phyloP scores from a whole-genome alignment of 2,888 invertebrate genomes.

The Stenotaenia linearis region DNA sequence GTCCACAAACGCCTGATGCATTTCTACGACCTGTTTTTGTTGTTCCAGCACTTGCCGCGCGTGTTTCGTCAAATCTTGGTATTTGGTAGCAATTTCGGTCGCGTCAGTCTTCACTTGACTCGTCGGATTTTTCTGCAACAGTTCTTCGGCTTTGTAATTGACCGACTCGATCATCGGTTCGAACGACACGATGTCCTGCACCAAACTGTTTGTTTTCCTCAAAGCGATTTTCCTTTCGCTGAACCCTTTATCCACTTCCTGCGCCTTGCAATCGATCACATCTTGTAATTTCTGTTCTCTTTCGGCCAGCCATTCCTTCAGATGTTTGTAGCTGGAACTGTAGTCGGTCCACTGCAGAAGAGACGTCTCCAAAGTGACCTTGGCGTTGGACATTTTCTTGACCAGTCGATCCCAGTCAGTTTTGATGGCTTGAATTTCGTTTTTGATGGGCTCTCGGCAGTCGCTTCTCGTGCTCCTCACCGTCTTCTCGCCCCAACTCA shows the following conservation, averaged over 20 bases:
- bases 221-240: conserved; percentile 83
- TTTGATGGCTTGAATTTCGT: conserved; percentile 80
- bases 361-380: conserved; percentile 83
- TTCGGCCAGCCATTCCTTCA: conserved; percentile 91
- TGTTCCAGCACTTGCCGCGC: conserved; percentile 86
- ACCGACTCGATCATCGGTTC: conserved; percentile 96
- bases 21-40: conserved; percentile 74
- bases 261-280: conserved; percentile 70
- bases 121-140: conserved; percentile 76
- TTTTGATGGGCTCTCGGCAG: conserved; percentile 78
- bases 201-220: conserved; percentile 85
- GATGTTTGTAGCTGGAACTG: conserved; percentile 83
- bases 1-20: conserved; percentile 86
- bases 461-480: conserved; percentile 79
- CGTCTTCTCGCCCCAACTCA: conserved; percentile 85
- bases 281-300: conserved; percentile 86
- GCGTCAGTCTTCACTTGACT: conserved; percentile 52
- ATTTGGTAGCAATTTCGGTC: conserved; percentile 84
- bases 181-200: conserved; percentile 93
- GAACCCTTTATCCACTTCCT: conserved; percentile 49
- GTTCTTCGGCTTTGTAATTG: conserved; percentile 83
- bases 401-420: conserved; percentile 86
- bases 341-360: conserved; percentile 93
- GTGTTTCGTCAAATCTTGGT: conserved; percentile 80
- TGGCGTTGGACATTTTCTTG: conserved; percentile 84